Base-by-base conservation (phyloP, 53 echinoderm and acorn worm genomes). In the Mesocentrotus franciscanus region DNA sequence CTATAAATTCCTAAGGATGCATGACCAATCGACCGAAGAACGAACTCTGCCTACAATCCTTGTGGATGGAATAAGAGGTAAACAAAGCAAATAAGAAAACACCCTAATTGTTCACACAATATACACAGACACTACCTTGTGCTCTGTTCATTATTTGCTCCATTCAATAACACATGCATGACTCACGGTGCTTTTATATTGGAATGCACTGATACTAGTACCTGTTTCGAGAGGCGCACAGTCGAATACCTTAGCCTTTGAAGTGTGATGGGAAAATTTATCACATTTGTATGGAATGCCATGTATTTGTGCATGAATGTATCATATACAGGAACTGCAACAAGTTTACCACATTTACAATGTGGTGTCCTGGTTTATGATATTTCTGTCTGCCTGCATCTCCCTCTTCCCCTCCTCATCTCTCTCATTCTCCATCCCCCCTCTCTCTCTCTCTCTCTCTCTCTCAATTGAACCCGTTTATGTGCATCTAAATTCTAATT, bases 61-160 rank as follows among this genome's bases (percentile, higher is more conserved):
- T 16, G 9, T 9, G 12, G 32, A 81, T 81, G 39, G 81, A 20
- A 81, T 36, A 81, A 81, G 36, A 20, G 42, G 81, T 81, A 81
- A 81, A 81, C 81, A 81, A 42, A 39, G 81, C 81, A 39, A 81
- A 81, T 42, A 81, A 81, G 81, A 81, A 81, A 81, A 81, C 81
- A 81, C 81, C 81, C 81, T 81, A 81, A 81, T 81, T 81, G 81
- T 81, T 81, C 81, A 81, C 81, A 42, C 81, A 81, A 81, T 81
- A 81, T 18, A 74, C 81, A 81, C 81, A 81, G 81, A 36, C 42
- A 18, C 36, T 36, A 42, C 15, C 42, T 81, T 81, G 81, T 24
- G 30, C 30, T 10, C 32, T 10, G 74, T 30, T 74, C 81, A 39
- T 42, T 39, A 18, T 81, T 81, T 81, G 36, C 42, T 42, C 81